Evolutionary conservation across 37 sponge, comb jelly and placozoan genomes (phyloP), one percentile per base, ranked within the genome.

Genomic region (Haliclona indistincta): DNA sequence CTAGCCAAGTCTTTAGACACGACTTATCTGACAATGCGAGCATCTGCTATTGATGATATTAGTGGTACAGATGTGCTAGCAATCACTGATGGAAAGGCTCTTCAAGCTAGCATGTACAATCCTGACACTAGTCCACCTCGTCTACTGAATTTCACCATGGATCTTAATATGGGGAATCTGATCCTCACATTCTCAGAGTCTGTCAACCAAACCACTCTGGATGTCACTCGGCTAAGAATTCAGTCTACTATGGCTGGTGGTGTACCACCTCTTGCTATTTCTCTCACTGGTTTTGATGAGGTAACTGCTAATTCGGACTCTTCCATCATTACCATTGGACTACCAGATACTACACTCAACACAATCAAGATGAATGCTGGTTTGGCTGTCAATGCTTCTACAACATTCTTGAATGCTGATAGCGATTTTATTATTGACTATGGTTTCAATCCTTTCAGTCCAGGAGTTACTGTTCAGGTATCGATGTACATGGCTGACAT

Each of bases 41-140:
- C 96, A 0, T 89, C 65, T 91, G 96, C 89, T 40, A 87, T 95
- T 72, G 96, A 91, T 73, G 96, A 91, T 45, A 70, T 95, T n/a
- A 58, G 84, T 38, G 84, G 86, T 15, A 64, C 71, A 2, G 92
- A 91, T 91, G 89, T 95, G 6, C 74, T 95, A 23, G 92, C 96
- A 38, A 81, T 95, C 15, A 95, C 92, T 47, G 87, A 95, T 83
- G 96, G 96, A 0, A 95, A 95, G 29, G 96, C 86, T 2, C 52
- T 75, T 23, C 74, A 76, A 71, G 93, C 83, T 28, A 29, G 52
- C 8, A 41, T 43, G 32, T 95, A 90, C 68, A 56, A 79, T 25
- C 77, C 86, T 29, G 96, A 95, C 40, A 66, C 20, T 13, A 67
- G 82, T 35, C 68, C 92, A 25, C 96, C 96, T 4, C 45, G 15